Percentiles rank a stretch among this genome's conserved stretches.
Conservation (phyloP, 1,140 invertebrate genomes). For the Teleogryllus occipitalis region DNA sequence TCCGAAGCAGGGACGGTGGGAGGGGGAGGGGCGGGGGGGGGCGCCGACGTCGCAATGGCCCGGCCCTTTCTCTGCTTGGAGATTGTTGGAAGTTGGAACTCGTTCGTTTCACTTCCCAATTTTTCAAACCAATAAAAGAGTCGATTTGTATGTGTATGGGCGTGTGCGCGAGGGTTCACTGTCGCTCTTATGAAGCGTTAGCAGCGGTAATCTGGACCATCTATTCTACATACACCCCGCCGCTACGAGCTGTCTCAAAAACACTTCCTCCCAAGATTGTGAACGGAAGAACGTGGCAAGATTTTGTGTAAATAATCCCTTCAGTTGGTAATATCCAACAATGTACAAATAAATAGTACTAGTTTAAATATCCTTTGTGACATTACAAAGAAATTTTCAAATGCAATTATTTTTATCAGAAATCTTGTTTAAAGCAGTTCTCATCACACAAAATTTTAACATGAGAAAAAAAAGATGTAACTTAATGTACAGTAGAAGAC, state of each 20-base stretch:
- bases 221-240: not conserved
- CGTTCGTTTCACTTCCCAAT: constrained; percentile 22
- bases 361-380: no score
- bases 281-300: no score
- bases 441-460: no score
- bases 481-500: no score
- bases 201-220: constrained; percentile 10
- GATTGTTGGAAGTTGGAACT: constrained; percentile 16
- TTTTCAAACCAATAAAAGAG: constrained; percentile 22
- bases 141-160: constrained; percentile 8
- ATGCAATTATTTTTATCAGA: no score
- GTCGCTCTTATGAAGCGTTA: constrained; percentile 9
- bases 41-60: not conserved
- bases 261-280: not conserved
- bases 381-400: no score
- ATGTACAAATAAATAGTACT: no score
- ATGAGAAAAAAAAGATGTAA: no score
- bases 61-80: not conserved
- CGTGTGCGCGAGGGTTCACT: not conserved
- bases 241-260: not conserved
- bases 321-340: no score
- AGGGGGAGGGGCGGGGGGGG: not conserved
- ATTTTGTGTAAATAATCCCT: no score
- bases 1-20: not conserved
- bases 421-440: no score